A percentile compares a stretch with the other conserved stretches of the same genome.
These are phyloP conservation scores for Paramormyrops hopkinsi DNA, from an alignment of 2,797 vertebrate species.

Conservation along the genomic window DNA sequence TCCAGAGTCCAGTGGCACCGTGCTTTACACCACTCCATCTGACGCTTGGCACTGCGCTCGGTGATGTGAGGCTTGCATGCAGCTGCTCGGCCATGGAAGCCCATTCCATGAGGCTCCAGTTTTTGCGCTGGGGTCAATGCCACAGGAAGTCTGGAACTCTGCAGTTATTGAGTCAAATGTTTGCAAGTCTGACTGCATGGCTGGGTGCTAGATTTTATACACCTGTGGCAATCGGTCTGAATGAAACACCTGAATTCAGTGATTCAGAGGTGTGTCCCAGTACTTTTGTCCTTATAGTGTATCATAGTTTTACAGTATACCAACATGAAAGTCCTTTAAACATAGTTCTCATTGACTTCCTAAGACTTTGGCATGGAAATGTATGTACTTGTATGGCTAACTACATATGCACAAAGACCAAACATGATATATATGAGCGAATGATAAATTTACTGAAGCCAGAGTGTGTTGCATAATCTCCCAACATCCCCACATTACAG, in stretches of 20 bases:
- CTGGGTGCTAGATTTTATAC: neutral
- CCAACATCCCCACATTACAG: conserved; percentile 28
- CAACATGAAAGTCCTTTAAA: neutral
- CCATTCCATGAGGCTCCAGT: neutral
- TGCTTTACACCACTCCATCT: neutral
- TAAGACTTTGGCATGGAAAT: neutral
- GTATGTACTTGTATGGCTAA: neutral
- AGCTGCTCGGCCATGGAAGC: neutral
- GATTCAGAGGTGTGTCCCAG: neutral
- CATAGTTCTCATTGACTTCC: neutral
- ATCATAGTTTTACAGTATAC: neutral
- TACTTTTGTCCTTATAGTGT: neutral
- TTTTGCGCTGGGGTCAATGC: neutral
- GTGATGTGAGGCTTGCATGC: neutral
- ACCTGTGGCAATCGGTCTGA: neutral
- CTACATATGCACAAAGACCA: neutral
- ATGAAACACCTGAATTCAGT: neutral
- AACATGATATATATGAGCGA: neutral
- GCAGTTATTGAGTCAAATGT: neutral
- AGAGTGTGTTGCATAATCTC: neutral
- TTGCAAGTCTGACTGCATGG: neutral
- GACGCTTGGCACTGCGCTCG: neutral
- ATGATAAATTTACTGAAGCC: neutral
- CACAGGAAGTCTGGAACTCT: neutral
- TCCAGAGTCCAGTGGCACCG: neutral